phyloP scores from a whole-genome alignment of 2,888 invertebrate genomes.

The Lithophane ornitopus region DNA sequence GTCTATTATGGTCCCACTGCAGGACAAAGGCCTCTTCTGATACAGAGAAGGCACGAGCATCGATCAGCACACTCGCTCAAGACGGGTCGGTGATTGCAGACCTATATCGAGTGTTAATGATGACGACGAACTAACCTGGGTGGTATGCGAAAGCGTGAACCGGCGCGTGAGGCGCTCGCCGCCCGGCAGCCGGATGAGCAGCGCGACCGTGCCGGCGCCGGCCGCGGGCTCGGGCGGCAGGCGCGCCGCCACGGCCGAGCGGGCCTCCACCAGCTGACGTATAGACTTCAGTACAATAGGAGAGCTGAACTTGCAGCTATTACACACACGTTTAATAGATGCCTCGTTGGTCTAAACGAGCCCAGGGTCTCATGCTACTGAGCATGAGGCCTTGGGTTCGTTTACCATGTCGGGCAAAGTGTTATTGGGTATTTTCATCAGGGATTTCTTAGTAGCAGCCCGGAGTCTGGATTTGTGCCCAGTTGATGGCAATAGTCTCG shows the following conservation, averaged over 20 bases:
- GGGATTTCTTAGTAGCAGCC: neutral
- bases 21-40: neutral
- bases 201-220: slow-evolving; percentile 93
- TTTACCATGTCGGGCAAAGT: neutral
- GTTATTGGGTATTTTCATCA: neutral
- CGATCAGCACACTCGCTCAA: neutral
- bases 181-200: slow-evolving; percentile 97
- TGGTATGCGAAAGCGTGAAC: slow-evolving; percentile 95
- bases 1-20: neutral
- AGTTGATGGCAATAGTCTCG: neutral
- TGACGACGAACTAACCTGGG: slow-evolving; percentile 91
- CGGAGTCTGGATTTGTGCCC: neutral
- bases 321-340: slow-evolving; percentile 3
- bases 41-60: neutral
- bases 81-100: neutral
- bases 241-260: slow-evolving; percentile 91
- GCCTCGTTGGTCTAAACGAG: neutral
- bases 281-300: slow-evolving; percentile 45
- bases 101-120: neutral
- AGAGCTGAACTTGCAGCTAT: slow-evolving; percentile 18
- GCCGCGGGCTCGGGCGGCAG: slow-evolving; percentile 94
- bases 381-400: neutral
- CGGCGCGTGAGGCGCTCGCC: slow-evolving; percentile 97
- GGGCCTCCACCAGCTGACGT: slow-evolving; percentile 91
- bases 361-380: too few species aligned